These are phyloP conservation scores for Coranthus polyacanthus DNA, from an alignment of 2,797 vertebrate genomes.

Conservation along the genomic window DNA sequence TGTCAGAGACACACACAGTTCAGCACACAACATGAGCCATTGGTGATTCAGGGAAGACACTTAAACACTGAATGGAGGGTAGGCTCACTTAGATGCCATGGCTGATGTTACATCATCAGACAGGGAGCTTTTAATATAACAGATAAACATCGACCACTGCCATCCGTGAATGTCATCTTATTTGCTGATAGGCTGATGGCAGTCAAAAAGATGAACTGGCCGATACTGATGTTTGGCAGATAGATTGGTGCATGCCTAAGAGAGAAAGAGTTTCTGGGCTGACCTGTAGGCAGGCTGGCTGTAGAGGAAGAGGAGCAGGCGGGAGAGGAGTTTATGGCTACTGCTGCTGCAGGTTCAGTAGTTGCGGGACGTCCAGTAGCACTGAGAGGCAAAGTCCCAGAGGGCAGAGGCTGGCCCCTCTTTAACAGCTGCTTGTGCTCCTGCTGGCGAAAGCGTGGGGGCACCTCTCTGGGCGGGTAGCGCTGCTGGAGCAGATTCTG, in stretches of 20 bases:
- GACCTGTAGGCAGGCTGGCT: conserved; percentile 76
- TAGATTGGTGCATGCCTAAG: not conserved
- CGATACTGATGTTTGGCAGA: too few relatives aligned
- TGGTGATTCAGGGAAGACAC: too few relatives aligned
- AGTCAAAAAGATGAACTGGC: too few relatives aligned
- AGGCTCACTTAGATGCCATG: too few relatives aligned
- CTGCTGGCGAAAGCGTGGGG: conserved; percentile 96
- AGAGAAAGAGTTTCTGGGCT: conserved; percentile 42
- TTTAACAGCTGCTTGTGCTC: conserved; percentile 98
- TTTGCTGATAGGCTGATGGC: too few relatives aligned
- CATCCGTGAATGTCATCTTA: too few relatives aligned
- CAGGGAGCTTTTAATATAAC: too few relatives aligned
- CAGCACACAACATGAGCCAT: too few relatives aligned
- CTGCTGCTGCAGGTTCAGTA: conserved; percentile 73
- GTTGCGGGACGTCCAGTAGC: conserved; percentile 62
- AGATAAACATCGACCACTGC: too few relatives aligned
- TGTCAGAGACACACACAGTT: too few relatives aligned
- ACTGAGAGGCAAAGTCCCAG: conserved; percentile 72
- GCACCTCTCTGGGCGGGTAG: conserved; percentile 94
- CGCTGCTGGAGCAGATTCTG: conserved; percentile 86
- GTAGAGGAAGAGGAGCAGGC: conserved; percentile 64
- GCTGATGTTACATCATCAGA: too few relatives aligned
- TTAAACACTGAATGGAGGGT: too few relatives aligned
- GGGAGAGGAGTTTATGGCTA: conserved; percentile 68
- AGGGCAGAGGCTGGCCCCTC: conserved; percentile 93